Conservation (phyloP, 2,888 invertebrate genomes). For the Saturnia pavonia region DNA sequence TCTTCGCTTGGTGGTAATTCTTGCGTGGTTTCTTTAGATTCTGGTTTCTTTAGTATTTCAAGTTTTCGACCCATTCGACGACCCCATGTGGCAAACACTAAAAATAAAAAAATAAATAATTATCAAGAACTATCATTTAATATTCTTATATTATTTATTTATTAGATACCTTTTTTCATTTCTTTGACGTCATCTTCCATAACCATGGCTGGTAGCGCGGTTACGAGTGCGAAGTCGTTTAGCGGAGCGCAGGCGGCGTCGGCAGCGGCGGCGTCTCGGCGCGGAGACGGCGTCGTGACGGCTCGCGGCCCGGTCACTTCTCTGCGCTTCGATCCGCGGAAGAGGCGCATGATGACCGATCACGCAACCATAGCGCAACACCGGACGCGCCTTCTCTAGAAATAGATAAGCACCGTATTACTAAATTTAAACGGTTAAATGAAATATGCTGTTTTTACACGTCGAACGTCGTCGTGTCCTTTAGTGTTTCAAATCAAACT, state of each 20-base stretch:
- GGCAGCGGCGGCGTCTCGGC: slow-evolving; percentile 65
- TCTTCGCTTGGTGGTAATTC: slow-evolving; percentile 56
- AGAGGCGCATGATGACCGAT: slow-evolving; percentile 84
- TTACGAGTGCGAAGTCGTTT: slow-evolving; percentile 87
- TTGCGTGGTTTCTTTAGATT: slow-evolving; percentile 80
- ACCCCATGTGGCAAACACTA: slow-evolving; percentile 88
- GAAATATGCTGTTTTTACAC: not conserved
- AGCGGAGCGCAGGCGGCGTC: slow-evolving; percentile 79
- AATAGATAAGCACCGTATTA: slow-evolving; percentile 22
- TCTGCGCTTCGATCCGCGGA: slow-evolving; percentile 85
- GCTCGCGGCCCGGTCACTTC: slow-evolving; percentile 82
- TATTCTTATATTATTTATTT: not conserved
- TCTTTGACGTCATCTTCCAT: slow-evolving; percentile 86
- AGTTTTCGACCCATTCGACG: slow-evolving; percentile 89
- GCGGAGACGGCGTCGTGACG: slow-evolving; percentile 70
- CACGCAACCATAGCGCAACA: slow-evolving; percentile 74
- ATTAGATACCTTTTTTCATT: slow-evolving; percentile 79
- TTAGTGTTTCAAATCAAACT: slow-evolving; percentile 1
- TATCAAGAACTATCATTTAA: not conserved
- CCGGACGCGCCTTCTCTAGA: slow-evolving; percentile 55
- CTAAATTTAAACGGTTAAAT: slow-evolving; percentile 11
- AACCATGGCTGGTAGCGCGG: slow-evolving; percentile 89
- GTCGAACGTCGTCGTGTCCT: slow-evolving; percentile 3
- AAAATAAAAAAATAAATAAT: slow-evolving; percentile 39
- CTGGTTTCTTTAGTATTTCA: slow-evolving; percentile 86